A percentile compares a stretch with the other conserved stretches of the same genome.
These are phyloP conservation scores for Carpatolechia fugitivella DNA, from an alignment of 2,888 invertebrate species.

Conservation along the genomic window DNA sequence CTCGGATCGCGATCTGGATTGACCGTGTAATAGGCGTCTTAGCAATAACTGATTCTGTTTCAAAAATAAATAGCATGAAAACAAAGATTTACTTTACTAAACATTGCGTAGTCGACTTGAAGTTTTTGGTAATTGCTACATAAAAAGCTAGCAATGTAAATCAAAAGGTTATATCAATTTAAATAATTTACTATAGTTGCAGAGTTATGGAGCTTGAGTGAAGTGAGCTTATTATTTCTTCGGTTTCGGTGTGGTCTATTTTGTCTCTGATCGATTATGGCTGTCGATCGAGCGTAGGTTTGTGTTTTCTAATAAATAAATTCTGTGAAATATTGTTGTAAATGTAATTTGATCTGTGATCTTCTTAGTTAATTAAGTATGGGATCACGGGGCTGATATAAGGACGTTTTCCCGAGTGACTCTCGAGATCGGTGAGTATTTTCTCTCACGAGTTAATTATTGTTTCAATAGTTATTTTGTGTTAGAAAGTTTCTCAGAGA, in stretches of 20 bases:
- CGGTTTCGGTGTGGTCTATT: slow-evolving; percentile 17
- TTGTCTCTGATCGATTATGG: slow-evolving; percentile 48
- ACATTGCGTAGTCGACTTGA: neutral
- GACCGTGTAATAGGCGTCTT: no score
- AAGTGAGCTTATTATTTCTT: no score
- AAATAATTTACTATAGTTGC: no score
- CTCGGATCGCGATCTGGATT: no score
- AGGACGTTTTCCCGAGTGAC: slow-evolving; percentile 45
- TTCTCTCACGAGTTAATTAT: slow-evolving; percentile 35
- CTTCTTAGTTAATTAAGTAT: slow-evolving; percentile 45
- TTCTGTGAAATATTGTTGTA: slow-evolving; percentile 42
- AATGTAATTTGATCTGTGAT: slow-evolving; percentile 43
- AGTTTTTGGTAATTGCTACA: neutral
- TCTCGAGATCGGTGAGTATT: slow-evolving; percentile 57
- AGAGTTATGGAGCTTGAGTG: neutral
- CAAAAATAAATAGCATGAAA: no score
- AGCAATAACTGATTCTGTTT: no score
- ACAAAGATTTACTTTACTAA: neutral
- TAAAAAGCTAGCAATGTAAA: neutral
- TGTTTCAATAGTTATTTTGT: slow-evolving; percentile 41
- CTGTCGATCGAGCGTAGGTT: slow-evolving; percentile 62
- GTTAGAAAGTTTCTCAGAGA: slow-evolving; percentile 29
- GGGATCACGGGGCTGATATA: slow-evolving; percentile 59
- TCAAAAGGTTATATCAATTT: no score
- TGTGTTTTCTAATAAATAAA: slow-evolving; percentile 51